Conservation (phyloP, 1,140 invertebrate genomes). For the Caenorhabditis elegans region WBcel235 BX284605.5:4717501-4718000, state of each 20-base stretch:
- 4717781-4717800: conserved; percentile 34
- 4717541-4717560: too few relatives aligned
- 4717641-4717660: neutral
- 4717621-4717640: conserved; percentile 1
- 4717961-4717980: neutral
- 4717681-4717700: neutral
- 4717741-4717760: conserved; percentile 44
- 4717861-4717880: neutral
- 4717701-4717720: conserved; percentile 34
- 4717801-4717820: conserved; percentile 36
- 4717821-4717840: conserved; percentile 40
- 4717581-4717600: too few relatives aligned
- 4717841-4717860: conserved; percentile 35
- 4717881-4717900: conserved; percentile 3
- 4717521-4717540: too few relatives aligned
- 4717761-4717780: conserved; percentile 29
- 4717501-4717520: too few relatives aligned
- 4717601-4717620: conserved; percentile 9
- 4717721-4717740: conserved; percentile 37
- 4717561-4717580: too few relatives aligned
- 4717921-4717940: neutral
- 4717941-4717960: neutral
- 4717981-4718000: conserved; percentile 35
- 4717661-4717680: neutral
- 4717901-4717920: neutral